Conservation (phyloP, 1,140 invertebrate genomes). For the Zaprionus nigranus region DNA sequence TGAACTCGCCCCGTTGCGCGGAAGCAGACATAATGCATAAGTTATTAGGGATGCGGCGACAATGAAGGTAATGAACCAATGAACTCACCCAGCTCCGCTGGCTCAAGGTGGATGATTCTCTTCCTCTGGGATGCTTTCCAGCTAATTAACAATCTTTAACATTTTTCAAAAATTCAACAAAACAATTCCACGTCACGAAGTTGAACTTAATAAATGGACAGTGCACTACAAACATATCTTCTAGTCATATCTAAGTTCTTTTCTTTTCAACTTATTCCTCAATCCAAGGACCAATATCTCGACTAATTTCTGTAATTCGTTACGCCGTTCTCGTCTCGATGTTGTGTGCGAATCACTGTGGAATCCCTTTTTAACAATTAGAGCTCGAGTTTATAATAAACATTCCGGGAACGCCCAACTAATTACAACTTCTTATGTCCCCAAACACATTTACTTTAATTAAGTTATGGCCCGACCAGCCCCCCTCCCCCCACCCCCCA, state of each 20-base stretch:
- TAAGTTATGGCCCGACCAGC: constrained; percentile 60
- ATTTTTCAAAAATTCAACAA: constrained; percentile 1
- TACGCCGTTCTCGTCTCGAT: neutral
- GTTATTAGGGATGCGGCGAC: constrained; percentile 34
- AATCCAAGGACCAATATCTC: neutral
- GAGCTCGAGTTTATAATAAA: constrained; percentile 55
- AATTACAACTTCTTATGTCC: constrained; percentile 75
- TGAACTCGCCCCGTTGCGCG: constrained; percentile 10
- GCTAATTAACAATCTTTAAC: neutral
- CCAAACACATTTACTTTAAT: constrained; percentile 77
- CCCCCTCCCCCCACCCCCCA: constrained; percentile 1
- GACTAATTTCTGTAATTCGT: constrained; percentile 21
- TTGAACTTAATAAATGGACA: too few relatives aligned
- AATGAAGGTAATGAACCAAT: constrained; percentile 41
- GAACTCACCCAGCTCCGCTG: neutral
- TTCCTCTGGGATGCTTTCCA: neutral
- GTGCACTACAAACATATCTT: too few relatives aligned
- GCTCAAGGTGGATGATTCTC: neutral
- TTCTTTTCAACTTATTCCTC: neutral
- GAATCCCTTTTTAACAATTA: constrained; percentile 18
- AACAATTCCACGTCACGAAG: too few relatives aligned
- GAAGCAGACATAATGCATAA: constrained; percentile 46
- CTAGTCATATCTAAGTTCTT: neutral
- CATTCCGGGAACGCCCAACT: constrained; percentile 64
- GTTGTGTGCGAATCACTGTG: constrained; percentile 13